Conservation (phyloP, 2,797 vertebrate species). For the Sebastes oblongus region DNA sequence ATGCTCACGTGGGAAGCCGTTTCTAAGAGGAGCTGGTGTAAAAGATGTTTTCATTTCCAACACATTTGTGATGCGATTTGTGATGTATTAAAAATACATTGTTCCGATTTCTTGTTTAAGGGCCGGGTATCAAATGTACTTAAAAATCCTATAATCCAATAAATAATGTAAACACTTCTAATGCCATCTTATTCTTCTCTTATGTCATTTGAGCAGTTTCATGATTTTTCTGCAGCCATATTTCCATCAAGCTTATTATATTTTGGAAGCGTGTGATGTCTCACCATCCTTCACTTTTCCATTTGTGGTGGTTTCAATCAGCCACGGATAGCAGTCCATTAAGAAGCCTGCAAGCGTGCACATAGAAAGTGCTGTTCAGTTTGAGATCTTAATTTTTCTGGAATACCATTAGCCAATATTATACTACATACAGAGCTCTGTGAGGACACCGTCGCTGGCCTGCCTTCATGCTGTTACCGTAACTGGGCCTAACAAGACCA, state of each 20-base stretch:
- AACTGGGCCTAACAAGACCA: conserved; percentile 17
- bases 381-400: background rate
- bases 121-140: background rate
- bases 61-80: background rate
- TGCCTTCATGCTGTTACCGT: conserved; percentile 11
- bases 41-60: background rate
- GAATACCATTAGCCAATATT: background rate
- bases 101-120: background rate
- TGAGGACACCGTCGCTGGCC: background rate
- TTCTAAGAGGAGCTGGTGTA: background rate
- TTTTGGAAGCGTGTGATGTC: background rate
- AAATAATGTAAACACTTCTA: background rate
- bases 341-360: background rate
- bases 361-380: background rate
- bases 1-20: background rate
- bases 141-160: background rate
- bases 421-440: background rate
- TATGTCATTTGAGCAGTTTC: background rate
- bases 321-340: background rate
- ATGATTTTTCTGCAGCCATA: background rate
- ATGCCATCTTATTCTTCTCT: background rate
- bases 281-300: conserved; percentile 7
- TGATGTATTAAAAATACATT: background rate
- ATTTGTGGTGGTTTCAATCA: background rate
- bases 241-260: background rate